Base-by-base conservation (phyloP, 2,113 vertebrate species). In the Cryptomyrus ogoouensis region DNA sequence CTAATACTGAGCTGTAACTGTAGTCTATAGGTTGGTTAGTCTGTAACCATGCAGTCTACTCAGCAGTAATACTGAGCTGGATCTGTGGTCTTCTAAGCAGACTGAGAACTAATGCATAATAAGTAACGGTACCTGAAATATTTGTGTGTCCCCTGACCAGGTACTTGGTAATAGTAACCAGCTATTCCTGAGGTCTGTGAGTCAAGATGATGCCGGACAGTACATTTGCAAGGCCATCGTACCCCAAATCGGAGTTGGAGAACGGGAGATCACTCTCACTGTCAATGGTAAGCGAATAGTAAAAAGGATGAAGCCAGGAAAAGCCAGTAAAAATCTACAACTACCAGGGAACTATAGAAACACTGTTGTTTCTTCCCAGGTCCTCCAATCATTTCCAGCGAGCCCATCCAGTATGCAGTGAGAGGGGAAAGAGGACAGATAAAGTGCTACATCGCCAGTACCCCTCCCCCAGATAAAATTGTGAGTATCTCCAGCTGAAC, bases 211-310 rank as follows among this genome's bases (percentile, higher is more conserved):
- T 0, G 97, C 98, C 0, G 98, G 98, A 50, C 97, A 97, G 90
- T 99, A 99, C 39, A 94, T 98, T 90, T 99, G 98, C 95, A 98
- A 99, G 90, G 98, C 98, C 96, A 99, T 99, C 12, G 98, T 99
- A 0, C 98, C 98, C 0, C 93, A 98, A 5, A 99, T 99, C 0
- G 98, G 98, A 0, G 98, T 99, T 50, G 98, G 97, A 0, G 98
- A 99, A 94, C 96, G 97, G 0, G 98, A 99, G 91, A 98, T 99
- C 77, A 96, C 96, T 0, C 97, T 99, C 58, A 97, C 96, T 0
- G 98, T 99, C 91, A 99, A 99, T 0, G 98, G 98, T 99, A 92
- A 96, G 35, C 1, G 62, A 31, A 3, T 13, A 6, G 39, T 12
- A n/a, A 47, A 47, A 12, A 84, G 24, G 50, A 31, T 56, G 13